Evolutionary conservation across 2,113 vertebrate species (phyloP).

Genomic region (Orientallactaga bullata): DNA sequence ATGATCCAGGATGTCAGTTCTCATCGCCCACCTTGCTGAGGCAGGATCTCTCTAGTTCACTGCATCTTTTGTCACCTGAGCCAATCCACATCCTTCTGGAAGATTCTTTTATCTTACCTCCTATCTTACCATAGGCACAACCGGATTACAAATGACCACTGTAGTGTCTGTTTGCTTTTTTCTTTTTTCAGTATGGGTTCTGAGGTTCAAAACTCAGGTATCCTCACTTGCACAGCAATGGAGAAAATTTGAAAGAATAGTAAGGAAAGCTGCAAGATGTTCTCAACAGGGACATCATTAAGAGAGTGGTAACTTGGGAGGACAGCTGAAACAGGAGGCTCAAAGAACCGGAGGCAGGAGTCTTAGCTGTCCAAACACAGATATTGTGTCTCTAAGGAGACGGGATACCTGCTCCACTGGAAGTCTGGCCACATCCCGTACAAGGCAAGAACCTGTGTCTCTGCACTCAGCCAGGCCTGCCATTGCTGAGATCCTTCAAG

Average conservation of each 20-base stretch:
- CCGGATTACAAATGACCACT: too few relatives aligned
- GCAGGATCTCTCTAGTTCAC: too few relatives aligned
- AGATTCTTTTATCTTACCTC: too few relatives aligned
- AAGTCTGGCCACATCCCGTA: not conserved
- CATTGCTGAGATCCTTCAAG: not conserved
- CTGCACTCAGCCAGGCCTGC: not conserved
- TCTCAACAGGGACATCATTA: not conserved
- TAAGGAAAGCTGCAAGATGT: not conserved
- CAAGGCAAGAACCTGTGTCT: not conserved
- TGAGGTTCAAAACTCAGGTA: too few relatives aligned
- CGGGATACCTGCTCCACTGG: not conserved
- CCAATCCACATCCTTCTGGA: too few relatives aligned
- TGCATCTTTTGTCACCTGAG: not conserved
- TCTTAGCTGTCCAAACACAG: accelerated
- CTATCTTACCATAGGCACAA: too few relatives aligned
- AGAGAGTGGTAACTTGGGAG: not conserved
- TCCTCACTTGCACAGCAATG: not conserved
- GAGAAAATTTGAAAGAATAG: not conserved
- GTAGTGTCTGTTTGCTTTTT: too few relatives aligned
- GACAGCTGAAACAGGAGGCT: not conserved
- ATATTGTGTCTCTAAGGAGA: accelerated
- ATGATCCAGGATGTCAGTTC: too few relatives aligned
- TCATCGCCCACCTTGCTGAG: too few relatives aligned
- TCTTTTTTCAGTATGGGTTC: too few relatives aligned
- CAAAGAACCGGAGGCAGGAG: not conserved